phyloP scores from a whole-genome alignment of 2,797 vertebrate species.

The Aeoliscus strigatus region DNA sequence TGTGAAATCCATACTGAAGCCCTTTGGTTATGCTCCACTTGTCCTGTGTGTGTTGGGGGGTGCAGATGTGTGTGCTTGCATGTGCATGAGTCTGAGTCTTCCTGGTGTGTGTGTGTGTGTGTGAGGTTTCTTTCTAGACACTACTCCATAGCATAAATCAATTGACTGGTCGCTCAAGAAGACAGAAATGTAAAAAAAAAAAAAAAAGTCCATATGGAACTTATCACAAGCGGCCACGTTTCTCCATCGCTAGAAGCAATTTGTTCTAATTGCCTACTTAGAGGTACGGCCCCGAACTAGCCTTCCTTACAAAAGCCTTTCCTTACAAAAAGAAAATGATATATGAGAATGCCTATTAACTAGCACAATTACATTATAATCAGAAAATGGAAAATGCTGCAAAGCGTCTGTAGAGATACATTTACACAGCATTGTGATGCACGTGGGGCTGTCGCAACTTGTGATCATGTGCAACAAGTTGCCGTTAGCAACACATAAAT shows the following conservation, averaged over 20 bases:
- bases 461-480: too few species aligned
- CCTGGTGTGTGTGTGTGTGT: constrained; percentile 19
- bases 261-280: constrained; percentile 71
- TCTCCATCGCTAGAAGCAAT: constrained; percentile 57
- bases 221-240: constrained; percentile 55
- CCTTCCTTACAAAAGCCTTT: constrained; percentile 35
- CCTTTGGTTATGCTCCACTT: constrained; percentile 43
- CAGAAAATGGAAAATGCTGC: constrained; percentile 52
- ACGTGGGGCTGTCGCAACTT: too few species aligned
- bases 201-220: constrained; percentile 62
- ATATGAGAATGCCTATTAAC: constrained; percentile 63
- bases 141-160: constrained; percentile 26
- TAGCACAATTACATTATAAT: constrained; percentile 56
- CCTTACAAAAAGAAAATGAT: too few species aligned
- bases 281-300: constrained; percentile 55
- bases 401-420: too few species aligned
- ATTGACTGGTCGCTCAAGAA: constrained; percentile 34
- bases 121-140: constrained; percentile 29
- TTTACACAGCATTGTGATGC: too few species aligned
- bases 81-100: not conserved
- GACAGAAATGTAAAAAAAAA: constrained; percentile 24
- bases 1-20: constrained; percentile 61
- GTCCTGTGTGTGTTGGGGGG: not conserved
- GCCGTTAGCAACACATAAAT: too few species aligned
- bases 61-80: not conserved